Evolutionary conservation across 2,113 vertebrate species (phyloP).

Genomic region (Macroglossus sobrinus): DNA sequence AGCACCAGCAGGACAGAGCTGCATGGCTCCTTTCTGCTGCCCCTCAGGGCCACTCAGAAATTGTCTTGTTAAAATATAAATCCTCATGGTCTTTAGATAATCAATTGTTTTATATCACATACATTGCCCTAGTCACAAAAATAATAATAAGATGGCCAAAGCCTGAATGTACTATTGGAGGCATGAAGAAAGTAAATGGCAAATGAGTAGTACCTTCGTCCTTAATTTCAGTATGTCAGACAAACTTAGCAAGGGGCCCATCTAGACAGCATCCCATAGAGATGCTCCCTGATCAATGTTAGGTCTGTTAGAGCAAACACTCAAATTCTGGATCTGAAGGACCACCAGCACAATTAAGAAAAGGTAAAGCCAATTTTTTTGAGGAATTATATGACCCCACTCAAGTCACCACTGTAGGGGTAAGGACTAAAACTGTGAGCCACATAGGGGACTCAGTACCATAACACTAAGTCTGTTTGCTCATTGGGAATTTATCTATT

Average conservation of each 20-base stretch:
- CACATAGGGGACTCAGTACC: not conserved
- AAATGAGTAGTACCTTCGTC: fast-evolving
- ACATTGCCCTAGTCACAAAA: not conserved
- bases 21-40: not conserved
- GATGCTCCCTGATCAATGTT: not conserved
- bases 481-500: not conserved
- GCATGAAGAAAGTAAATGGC: not conserved
- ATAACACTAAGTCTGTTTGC: not conserved
- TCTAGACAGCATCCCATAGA: not conserved
- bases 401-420: not conserved
- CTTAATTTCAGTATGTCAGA: not conserved
- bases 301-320: not conserved
- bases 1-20: not conserved
- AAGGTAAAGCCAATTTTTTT: not conserved
- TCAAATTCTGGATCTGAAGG: not conserved
- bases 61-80: not conserved
- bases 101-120: not conserved
- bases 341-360: not conserved
- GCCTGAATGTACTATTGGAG: not conserved
- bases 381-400: not conserved
- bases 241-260: not conserved
- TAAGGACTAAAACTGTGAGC: not conserved
- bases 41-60: not conserved
- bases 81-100: not conserved
- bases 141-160: not conserved